Conservation (phyloP, 2,888 invertebrate genomes). For the Furcula furcula region DNA sequence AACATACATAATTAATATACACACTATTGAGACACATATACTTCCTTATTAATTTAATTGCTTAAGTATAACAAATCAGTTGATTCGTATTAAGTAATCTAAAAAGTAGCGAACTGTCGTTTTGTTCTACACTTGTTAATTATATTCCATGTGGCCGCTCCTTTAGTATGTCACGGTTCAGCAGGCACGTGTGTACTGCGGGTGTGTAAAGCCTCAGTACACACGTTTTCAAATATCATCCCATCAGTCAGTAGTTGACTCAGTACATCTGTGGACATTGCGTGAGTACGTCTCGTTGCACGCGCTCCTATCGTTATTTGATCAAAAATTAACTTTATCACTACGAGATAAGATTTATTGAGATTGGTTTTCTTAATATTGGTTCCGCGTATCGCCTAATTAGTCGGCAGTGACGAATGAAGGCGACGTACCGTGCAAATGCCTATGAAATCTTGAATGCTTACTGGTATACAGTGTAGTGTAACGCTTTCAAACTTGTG, state of each 20-base stretch:
- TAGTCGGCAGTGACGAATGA: slow-evolving; percentile 66
- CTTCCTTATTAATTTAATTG: too few relatives aligned
- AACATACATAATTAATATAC: too few relatives aligned
- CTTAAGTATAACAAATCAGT: too few relatives aligned
- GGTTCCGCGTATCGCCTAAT: slow-evolving; percentile 49
- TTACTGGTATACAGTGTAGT: slow-evolving; percentile 45
- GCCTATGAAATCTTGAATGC: slow-evolving; percentile 63
- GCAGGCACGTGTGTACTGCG: slow-evolving; percentile 9
- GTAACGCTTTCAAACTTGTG: slow-evolving; percentile 39
- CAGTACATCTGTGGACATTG: slow-evolving; percentile 55
- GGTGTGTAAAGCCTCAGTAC: slow-evolving; percentile 7
- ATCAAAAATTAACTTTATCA: slow-evolving; percentile 28
- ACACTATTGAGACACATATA: too few relatives aligned
- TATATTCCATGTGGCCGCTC: too few relatives aligned
- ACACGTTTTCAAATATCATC: slow-evolving; percentile 45
- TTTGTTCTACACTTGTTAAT: too few relatives aligned
- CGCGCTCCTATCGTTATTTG: slow-evolving; percentile 38
- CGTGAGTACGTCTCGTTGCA: slow-evolving; percentile 59
- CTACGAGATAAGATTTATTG: slow-evolving; percentile 25
- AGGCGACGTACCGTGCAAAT: slow-evolving; percentile 66
- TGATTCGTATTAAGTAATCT: too few relatives aligned
- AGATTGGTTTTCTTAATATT: slow-evolving; percentile 17
- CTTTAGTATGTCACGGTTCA: neutral
- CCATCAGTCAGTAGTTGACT: slow-evolving; percentile 6
- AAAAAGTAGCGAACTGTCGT: too few relatives aligned